Evolutionary conservation across 2,888 invertebrate genomes (phyloP).

Genomic region (Zygaena filipendulae): DNA sequence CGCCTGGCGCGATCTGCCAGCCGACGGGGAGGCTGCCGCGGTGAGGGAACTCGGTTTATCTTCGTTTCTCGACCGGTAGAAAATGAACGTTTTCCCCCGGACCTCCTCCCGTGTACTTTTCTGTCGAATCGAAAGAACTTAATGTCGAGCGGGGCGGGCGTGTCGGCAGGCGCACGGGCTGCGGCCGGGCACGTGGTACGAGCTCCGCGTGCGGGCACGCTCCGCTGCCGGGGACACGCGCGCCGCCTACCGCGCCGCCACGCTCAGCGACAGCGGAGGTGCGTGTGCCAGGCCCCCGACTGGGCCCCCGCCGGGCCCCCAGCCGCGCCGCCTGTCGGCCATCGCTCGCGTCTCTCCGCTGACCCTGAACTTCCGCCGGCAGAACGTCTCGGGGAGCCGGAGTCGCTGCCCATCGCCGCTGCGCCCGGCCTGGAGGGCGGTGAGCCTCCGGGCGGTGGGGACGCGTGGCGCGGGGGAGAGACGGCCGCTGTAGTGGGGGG

Average conservation of each 20-base stretch:
- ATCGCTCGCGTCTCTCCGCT: no score
- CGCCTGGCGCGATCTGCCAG: constrained; percentile 43
- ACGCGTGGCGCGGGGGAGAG: constrained; percentile 17
- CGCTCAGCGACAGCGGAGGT: constrained; percentile 59
- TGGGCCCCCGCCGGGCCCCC: no score
- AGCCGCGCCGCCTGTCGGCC: no score
- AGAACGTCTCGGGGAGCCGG: constrained; percentile 39
- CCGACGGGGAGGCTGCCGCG: constrained; percentile 32
- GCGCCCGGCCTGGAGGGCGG: constrained; percentile 17
- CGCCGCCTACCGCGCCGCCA: constrained; percentile 66
- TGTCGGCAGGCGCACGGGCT: constrained; percentile 51
- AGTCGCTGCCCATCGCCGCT: constrained; percentile 22
- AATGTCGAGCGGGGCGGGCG: no score
- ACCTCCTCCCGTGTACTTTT: no score
- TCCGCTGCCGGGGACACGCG: constrained; percentile 64
- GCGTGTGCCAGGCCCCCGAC: no score
- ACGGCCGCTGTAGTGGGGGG: constrained; percentile 19
- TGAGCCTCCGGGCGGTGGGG: constrained; percentile 15
- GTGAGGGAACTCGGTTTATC: constrained; percentile 20
- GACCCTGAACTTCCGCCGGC: no score
- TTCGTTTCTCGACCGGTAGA: no score
- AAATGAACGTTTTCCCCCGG: no score
- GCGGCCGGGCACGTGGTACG: constrained; percentile 68
- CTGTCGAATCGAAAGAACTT: no score
- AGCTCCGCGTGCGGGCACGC: constrained; percentile 62